phyloP scores from a whole-genome alignment of 92 coral and sea anemone species.

The Palythoa caribaeorum region DNA sequence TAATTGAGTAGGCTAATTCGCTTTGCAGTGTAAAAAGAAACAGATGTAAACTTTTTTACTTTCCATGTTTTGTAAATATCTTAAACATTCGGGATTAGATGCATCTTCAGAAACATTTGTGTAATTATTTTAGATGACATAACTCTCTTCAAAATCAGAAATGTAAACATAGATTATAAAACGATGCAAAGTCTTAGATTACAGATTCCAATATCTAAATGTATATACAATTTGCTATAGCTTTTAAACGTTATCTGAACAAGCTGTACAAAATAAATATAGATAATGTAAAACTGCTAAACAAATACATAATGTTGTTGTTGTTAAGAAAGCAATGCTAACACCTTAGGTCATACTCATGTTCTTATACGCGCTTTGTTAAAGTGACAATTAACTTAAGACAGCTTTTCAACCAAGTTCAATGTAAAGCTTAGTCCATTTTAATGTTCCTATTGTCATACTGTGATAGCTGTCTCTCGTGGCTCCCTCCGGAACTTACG shows the following conservation, averaged over 20 bases:
- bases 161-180: background rate
- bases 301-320: slow-evolving; percentile 24
- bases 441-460: slow-evolving; percentile 46
- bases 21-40: background rate
- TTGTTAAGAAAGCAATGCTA: slow-evolving; percentile 31
- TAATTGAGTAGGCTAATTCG: slow-evolving; percentile 3
- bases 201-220: background rate
- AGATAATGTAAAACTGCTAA: slow-evolving; percentile 24
- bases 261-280: slow-evolving; percentile 41
- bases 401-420: slow-evolving; percentile 11
- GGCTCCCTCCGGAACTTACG: slow-evolving; percentile 38
- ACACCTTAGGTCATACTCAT: slow-evolving; percentile 15
- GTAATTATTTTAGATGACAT: background rate
- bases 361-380: slow-evolving; percentile 20
- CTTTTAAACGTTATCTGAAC: background rate
- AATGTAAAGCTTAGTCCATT: slow-evolving; percentile 14
- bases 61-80: background rate
- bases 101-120: background rate
- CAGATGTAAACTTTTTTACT: background rate
- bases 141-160: background rate
- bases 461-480: slow-evolving; percentile 45
- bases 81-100: background rate
- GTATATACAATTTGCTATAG: slow-evolving; percentile 12
- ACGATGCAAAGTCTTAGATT: background rate
- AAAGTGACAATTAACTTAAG: slow-evolving; percentile 40